phyloP scores from a whole-genome alignment of 2,888 invertebrate species.

The Lutraria lutraria region DNA sequence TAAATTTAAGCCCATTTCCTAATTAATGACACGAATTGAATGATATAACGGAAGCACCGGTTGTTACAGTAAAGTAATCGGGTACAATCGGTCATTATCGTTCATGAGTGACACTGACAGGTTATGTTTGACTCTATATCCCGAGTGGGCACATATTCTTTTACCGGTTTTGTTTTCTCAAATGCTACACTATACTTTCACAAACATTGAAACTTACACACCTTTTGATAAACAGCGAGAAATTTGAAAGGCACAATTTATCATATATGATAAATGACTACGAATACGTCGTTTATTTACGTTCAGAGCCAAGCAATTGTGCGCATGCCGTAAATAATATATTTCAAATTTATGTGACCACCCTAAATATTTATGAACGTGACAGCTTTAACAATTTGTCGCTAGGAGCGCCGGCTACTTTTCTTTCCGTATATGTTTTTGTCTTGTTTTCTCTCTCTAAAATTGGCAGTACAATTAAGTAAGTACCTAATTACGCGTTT shows the following conservation, averaged over 20 bases:
- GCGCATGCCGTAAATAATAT: background rate
- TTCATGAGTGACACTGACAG: slow-evolving; percentile 52
- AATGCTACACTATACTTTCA: slow-evolving; percentile 27
- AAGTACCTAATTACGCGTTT: too few species aligned
- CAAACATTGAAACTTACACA: background rate
- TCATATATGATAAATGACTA: slow-evolving; percentile 19
- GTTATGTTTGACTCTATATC: background rate
- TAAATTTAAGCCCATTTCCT: slow-evolving; percentile 26
- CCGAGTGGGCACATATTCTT: slow-evolving; percentile 15
- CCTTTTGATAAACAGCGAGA: background rate
- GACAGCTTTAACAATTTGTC: too few species aligned
- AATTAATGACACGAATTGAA: slow-evolving; percentile 46
- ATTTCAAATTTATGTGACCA: background rate
- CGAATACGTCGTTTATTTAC: background rate
- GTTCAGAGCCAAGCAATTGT: background rate
- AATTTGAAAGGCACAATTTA: slow-evolving; percentile 22
- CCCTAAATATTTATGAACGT: background rate
- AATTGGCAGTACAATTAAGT: too few species aligned
- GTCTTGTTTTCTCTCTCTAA: too few species aligned
- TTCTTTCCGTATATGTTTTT: too few species aligned
- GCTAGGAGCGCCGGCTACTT: too few species aligned
- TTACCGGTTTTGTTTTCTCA: slow-evolving; percentile 5
- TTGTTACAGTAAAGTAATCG: slow-evolving; percentile 47
- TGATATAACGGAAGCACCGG: slow-evolving; percentile 62
- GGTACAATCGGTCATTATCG: slow-evolving; percentile 54